These are phyloP conservation scores for Trichogramma dendrolimi DNA, from an alignment of 2,888 invertebrate genomes.

Conservation along the genomic window DNA sequence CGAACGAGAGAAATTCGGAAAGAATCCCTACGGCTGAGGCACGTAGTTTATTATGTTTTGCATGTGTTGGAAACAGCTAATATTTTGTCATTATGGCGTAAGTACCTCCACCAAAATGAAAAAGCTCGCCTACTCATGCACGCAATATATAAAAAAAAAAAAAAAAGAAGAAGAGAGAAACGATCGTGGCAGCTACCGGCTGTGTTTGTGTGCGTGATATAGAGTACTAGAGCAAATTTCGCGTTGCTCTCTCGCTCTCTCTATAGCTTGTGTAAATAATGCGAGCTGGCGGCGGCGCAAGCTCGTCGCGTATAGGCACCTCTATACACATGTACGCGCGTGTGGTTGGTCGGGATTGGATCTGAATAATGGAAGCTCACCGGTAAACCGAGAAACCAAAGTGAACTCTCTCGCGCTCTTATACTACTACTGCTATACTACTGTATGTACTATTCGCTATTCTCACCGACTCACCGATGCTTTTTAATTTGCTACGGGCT, in stretches of 20 bases:
- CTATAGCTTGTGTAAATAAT: slow-evolving; percentile 31
- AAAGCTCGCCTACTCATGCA: too few species aligned
- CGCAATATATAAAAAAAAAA: too few species aligned
- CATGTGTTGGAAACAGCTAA: too few species aligned
- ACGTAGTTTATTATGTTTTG: too few species aligned
- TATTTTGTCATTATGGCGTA: too few species aligned
- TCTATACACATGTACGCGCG: slow-evolving; percentile 4
- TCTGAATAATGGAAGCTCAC: slow-evolving; percentile 44
- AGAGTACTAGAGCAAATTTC: background rate
- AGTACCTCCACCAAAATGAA: too few species aligned
- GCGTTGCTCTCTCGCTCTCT: slow-evolving; percentile 33
- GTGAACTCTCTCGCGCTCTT: slow-evolving; percentile 33
- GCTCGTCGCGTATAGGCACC: too few species aligned
- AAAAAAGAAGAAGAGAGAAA: too few species aligned
- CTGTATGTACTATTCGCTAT: too few species aligned
- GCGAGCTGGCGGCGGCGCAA: slow-evolving; percentile 6
- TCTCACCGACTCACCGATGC: slow-evolving; percentile 22
- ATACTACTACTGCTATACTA: slow-evolving; percentile 3
- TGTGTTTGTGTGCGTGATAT: too few species aligned
- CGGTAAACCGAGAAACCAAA: slow-evolving; percentile 39
- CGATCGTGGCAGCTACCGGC: slow-evolving; percentile 3
- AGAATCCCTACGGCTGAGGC: background rate
- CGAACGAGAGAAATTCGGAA: slow-evolving; percentile 19
- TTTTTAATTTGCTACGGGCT: slow-evolving; percentile 44
- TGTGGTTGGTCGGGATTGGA: slow-evolving; percentile 42